Base-by-base conservation (phyloP, 2,797 vertebrate genomes). In the Cryptoprocta ferox region DNA sequence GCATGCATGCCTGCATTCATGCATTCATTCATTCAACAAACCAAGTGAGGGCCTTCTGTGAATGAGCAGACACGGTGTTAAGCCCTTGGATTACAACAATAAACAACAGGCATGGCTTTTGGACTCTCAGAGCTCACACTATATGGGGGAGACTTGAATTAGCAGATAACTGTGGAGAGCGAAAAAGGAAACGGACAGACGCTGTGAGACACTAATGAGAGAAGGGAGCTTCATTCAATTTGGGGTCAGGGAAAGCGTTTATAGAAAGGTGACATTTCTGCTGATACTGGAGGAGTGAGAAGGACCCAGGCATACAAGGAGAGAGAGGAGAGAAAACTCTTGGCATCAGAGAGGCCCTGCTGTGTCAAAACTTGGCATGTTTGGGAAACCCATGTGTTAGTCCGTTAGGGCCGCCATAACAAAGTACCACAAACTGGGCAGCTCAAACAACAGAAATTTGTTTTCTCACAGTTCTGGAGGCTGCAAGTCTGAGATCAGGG, bases 161-260 rank as follows among this genome's bases (percentile, higher is more conserved):
- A 75, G 35, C 35, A 85, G 35, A 24, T 2, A 71, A 53, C 16
- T 35, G 13, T 84, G 16, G 13, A 88, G 1, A 12, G 1, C 14
- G 14, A 79, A 18, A 70, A 73, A 92, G 28, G 21, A 50, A 85
- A 66, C 5, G 16, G 84, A 6, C 16, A 59, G n/a, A 4, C 0
- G 0, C 9, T 32, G 1, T 32, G 59, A 82, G 37, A 48, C 6
- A 65, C 3, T 28, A 6, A 35, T 45, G 16, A 89, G 39, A 89
- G 21, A 30, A 56, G 13, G 7, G 3, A 6, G 5, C 24, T 50
- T 0, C 5, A 3, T 79, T 89, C 6, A 1, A 1, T 50, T 37
- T 59, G 28, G 3, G 3, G 42, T 19, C 61, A 68, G 35, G 16
- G 48, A 65, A 84, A 89, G 16, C 3, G 5, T 39, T 79, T 71